A percentile compares a stretch with the other conserved stretches of the same genome.
Evolutionary conservation across 2,113 vertebrate genomes (phyloP).

Genomic region (Phalacrocorax brasilianus): DNA sequence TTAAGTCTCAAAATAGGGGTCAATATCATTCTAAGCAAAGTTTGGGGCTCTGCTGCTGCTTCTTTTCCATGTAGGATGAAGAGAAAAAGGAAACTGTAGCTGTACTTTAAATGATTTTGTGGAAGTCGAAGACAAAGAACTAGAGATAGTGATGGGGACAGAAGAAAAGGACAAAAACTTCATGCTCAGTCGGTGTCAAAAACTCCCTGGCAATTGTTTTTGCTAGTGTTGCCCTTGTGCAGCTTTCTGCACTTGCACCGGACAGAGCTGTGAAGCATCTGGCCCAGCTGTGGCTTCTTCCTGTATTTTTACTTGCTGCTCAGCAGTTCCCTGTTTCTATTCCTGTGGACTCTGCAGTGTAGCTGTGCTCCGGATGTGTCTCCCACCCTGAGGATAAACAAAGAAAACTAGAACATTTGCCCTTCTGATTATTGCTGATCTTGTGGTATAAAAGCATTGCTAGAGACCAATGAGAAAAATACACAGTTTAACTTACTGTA

Average conservation of each 20-base stretch:
- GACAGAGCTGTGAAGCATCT: background rate
- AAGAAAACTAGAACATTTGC: background rate
- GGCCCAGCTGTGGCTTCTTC: conserved; percentile 2
- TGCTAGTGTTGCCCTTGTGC: background rate
- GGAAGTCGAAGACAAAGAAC: background rate
- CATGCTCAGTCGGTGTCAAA: background rate
- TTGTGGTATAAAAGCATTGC: background rate
- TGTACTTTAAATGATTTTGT: background rate
- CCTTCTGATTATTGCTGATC: background rate
- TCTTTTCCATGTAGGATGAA: background rate
- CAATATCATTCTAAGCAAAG: background rate
- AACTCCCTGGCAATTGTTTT: background rate
- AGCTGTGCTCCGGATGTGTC: background rate
- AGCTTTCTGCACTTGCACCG: background rate
- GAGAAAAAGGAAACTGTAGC: background rate
- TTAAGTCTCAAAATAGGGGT: background rate
- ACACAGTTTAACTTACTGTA: background rate
- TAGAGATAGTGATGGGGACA: background rate
- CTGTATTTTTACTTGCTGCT: background rate
- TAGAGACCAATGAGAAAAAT: background rate
- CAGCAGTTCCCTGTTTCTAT: conserved; percentile 13
- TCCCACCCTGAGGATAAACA: background rate
- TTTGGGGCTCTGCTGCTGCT: background rate
- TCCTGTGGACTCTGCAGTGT: background rate
- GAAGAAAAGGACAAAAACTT: background rate